Evolutionary conservation across 1,140 invertebrate genomes (phyloP), one percentile per base, ranked within the genome.

Genomic region (Nebria ingens): DNA sequence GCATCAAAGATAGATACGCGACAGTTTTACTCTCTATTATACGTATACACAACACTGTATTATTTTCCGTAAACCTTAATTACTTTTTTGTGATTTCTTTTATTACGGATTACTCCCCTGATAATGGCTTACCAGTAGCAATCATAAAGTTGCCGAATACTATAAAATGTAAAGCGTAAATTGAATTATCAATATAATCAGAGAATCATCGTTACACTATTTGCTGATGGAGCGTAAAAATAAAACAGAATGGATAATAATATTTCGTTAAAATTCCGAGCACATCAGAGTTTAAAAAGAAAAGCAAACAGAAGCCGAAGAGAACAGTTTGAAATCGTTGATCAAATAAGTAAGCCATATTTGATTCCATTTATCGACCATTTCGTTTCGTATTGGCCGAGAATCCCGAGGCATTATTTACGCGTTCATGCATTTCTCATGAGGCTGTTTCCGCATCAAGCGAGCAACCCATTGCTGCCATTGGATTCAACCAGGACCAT

Each of bases 341-440:
- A 45, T 45, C 40, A 17, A 12, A 45, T 45, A 45, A 45, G 40
- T 45, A 45, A 45, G 40, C 6, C 15, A 45, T 6, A 45, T 45
- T 45, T 45, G 40, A 45, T 45, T 45, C 40, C 40, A 45, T 45
- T 45, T 45, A 45, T 45, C 40, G 40, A 45, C 40, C 40, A 17
- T 45, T 45, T 11, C 40, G 40, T 45, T 45, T 45, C 40, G 3
- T 45, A 45, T 45, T 17, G 40, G 40, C 4, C 40, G 40, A 45
- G 40, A 45, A 45, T 45, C 40, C 40, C 40, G 3, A 11, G 17
- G 40, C 40, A 45, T 45, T 45, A 45, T 45, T 45, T 45, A 45
- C 40, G 4, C 40, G 40, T 45, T 45, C 40, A 45, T 45, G 40
- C 40, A 45, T 45, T 45, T 45, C 40, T 45, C 40, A 45, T 45